Base-by-base conservation (phyloP, 2,888 invertebrate species). In the Melipona beecheii region DNA sequence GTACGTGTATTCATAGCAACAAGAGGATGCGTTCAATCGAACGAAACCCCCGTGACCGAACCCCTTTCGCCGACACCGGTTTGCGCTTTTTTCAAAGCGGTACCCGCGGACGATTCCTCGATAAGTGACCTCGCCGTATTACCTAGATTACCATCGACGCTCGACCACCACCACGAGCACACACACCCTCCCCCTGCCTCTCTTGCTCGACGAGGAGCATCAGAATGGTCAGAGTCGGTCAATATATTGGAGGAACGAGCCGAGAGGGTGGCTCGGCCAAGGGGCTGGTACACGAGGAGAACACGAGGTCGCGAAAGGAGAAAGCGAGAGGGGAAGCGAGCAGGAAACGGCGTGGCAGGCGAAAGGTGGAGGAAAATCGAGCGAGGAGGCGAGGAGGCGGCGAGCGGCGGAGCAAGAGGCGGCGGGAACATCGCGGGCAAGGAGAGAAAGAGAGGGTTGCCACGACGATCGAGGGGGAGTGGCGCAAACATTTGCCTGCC, bases 401-500 rank as follows among this genome's bases (percentile, higher is more conserved):
- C 64, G 62, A 43, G 74, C 74, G 71, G 64, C 49, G 58, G 70
- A 69, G 77, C 77, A 24, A 27, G 62, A 62, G 27, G 27, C 6
- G 9, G 31, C 24, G 62, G 11, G 27, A 68, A 58, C 64, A 90
- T 54, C 56, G 70, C 58, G 73, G 76, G 58, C 31, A 73, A 64
- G 78, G 43, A 84, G 87, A 87, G 91, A 91, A 90, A 92, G 90
- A 65, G 74, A 60, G 90, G 92, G 91, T 90, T 91, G 92, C 91
- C 43, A 43, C 43, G 43, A 92, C 92, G 93, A 93, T 93, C 93
- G 93, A 90, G 91, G 90, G 93, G 93, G 93, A 93, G 93, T 93
- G 94, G 93, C 93, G 94, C 94, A 94, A 94, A 94, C 94, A 94
- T 94, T 94, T 94, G 94, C 94, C 94, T 93, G 94, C 93, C 94